Evolutionary conservation across 2,113 vertebrate genomes (phyloP).

Genomic region (Prolemur simus): DNA sequence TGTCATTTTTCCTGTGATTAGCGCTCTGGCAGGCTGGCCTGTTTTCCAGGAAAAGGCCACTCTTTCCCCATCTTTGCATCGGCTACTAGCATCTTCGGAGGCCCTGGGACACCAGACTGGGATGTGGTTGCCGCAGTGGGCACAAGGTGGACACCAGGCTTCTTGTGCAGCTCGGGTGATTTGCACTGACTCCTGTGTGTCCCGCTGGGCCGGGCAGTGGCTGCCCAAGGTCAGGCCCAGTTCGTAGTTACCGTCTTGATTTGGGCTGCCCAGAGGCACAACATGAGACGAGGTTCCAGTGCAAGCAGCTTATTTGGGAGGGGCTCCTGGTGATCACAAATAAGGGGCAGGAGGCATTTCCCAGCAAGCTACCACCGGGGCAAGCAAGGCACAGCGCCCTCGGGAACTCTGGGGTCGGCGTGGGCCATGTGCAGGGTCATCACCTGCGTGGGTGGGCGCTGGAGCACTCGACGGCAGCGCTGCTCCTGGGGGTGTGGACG

Average conservation of each 20-base stretch:
- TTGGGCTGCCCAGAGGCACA: background rate
- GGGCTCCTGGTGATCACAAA: background rate
- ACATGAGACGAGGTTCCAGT: accelerated
- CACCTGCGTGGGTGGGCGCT: accelerated
- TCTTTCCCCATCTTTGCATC: background rate
- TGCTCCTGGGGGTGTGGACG: accelerated
- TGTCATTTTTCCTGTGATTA: slow-evolving; percentile 43
- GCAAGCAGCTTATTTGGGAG: background rate
- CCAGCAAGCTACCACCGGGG: background rate
- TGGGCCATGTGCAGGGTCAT: accelerated
- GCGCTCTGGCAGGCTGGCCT: background rate
- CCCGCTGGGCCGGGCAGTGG: accelerated
- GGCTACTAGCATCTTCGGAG: background rate
- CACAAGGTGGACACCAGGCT: accelerated
- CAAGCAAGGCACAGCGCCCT: accelerated
- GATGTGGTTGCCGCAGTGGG: accelerated
- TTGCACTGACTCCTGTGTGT: accelerated
- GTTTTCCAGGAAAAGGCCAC: slow-evolving; percentile 72
- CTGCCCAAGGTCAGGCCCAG: accelerated
- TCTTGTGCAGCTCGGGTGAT: accelerated
- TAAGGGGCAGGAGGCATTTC: background rate
- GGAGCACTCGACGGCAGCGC: accelerated
- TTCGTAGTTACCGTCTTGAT: accelerated
- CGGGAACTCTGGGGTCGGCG: background rate
- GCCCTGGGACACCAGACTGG: accelerated